These are phyloP conservation scores for Harmothoe impar DNA, from an alignment of 2,888 invertebrate genomes.

Conservation along the genomic window DNA sequence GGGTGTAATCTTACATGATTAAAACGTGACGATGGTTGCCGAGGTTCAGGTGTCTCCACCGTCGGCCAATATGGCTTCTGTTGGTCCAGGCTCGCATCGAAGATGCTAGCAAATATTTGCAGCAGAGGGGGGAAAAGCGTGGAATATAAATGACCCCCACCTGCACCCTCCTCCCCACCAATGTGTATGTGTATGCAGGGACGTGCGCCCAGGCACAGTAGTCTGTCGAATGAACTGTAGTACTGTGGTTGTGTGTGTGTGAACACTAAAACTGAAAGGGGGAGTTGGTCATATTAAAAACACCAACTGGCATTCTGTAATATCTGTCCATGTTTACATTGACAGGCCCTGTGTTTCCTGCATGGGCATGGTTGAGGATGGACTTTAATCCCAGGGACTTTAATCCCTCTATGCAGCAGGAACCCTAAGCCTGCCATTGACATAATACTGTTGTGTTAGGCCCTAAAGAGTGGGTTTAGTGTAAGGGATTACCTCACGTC, in stretches of 20 bases:
- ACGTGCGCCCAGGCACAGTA: not conserved
- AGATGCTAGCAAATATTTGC: conserved; percentile 49
- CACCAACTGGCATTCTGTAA: not conserved
- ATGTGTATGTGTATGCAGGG: conserved; percentile 5
- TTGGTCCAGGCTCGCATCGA: conserved; percentile 9
- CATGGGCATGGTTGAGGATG: not conserved
- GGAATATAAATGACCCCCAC: conserved; percentile 43
- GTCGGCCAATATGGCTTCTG: conserved; percentile 38
- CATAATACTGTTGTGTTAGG: not conserved
- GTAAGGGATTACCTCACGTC: not conserved
- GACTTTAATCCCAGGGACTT: not conserved
- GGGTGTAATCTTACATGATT: conserved; percentile 53
- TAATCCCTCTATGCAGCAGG: not conserved
- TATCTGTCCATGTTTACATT: not conserved
- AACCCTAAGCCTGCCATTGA: not conserved
- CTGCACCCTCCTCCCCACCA: not conserved
- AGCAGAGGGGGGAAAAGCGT: conserved; percentile 7
- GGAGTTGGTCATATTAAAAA: not conserved
- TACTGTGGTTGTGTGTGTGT: no score
- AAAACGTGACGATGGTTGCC: conserved; percentile 15
- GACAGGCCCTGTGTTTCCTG: no score
- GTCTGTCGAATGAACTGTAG: no score
- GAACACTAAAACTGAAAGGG: not conserved
- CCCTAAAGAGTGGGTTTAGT: not conserved
- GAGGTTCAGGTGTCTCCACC: not conserved